Evolutionary conservation across 2,113 vertebrate genomes (phyloP).

Genomic region (Nyctereutes procyonoides): DNA sequence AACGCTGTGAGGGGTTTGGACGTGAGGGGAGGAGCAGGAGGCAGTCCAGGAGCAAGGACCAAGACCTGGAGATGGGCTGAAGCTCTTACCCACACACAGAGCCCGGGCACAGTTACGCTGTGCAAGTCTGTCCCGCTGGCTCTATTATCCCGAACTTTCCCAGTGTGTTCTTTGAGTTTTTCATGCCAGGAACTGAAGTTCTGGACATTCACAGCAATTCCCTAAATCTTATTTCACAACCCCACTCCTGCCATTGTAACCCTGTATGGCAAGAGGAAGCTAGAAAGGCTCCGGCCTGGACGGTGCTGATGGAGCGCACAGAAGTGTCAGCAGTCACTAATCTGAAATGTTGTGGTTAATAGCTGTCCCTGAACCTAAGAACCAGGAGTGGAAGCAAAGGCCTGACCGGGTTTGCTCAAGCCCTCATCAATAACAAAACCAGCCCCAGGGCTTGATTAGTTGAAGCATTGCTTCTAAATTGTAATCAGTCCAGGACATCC

Average conservation of each 20-base stretch:
- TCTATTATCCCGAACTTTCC: not conserved
- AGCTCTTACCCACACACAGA: not conserved
- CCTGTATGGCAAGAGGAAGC: not conserved
- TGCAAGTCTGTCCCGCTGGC: too few species aligned
- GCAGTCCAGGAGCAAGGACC: not conserved
- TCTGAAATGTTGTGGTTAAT: not conserved
- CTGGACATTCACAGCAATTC: not conserved
- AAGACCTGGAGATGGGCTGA: not conserved
- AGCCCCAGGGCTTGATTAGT: not conserved
- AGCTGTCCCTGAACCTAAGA: not conserved
- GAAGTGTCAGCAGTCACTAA: not conserved
- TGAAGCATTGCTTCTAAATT: constrained; percentile 47
- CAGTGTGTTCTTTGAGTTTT: not conserved
- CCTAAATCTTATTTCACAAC: not conserved
- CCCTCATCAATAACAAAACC: not conserved
- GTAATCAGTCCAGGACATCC: not conserved
- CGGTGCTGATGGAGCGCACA: not conserved
- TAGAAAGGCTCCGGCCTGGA: not conserved
- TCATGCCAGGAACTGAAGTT: not conserved
- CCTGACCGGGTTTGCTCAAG: not conserved
- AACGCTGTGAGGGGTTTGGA: not conserved
- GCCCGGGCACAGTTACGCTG: not conserved
- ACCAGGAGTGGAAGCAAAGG: not conserved
- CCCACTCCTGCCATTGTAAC: not conserved
- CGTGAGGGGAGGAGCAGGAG: not conserved